A percentile compares a stretch with the other conserved stretches of the same genome.
phyloP scores from a whole-genome alignment of 2,113 vertebrate species.

The Corythaixoides concolor region DNA sequence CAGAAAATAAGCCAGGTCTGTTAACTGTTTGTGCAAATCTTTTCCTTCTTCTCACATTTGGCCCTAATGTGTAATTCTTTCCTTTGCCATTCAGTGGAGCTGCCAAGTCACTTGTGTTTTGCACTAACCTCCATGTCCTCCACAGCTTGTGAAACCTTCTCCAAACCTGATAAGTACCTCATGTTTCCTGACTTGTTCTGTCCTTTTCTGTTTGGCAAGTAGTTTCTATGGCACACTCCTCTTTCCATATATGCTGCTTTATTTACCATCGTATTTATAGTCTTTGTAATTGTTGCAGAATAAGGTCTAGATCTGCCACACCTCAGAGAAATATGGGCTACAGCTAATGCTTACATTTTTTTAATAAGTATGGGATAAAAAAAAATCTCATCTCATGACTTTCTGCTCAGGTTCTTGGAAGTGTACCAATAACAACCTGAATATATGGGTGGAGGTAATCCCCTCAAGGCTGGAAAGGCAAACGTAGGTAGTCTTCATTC shows the following conservation, averaged over 20 bases:
- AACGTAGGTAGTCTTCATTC: neutral
- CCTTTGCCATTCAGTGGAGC: neutral
- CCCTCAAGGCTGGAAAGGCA: neutral
- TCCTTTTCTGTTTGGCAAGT: neutral
- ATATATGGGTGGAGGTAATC: neutral
- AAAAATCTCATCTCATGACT: neutral
- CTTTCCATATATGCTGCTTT: neutral
- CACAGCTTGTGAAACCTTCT: neutral
- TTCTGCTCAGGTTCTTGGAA: neutral
- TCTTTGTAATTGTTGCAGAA: neutral
- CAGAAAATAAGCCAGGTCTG: neutral
- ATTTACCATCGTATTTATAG: neutral
- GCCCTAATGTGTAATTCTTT: neutral
- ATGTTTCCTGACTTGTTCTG: neutral
- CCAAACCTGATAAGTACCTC: neutral
- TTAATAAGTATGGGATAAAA: neutral
- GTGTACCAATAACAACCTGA: neutral
- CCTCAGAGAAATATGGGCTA: neutral
- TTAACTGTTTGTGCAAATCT: neutral
- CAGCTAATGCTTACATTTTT: neutral
- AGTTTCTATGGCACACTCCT: neutral
- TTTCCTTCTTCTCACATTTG: neutral
- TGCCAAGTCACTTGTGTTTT: neutral
- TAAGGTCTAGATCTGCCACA: neutral
- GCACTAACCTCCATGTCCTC: neutral